phyloP scores from a whole-genome alignment of 2,113 vertebrate genomes.

The Tretioscincus oriximinensis region DNA sequence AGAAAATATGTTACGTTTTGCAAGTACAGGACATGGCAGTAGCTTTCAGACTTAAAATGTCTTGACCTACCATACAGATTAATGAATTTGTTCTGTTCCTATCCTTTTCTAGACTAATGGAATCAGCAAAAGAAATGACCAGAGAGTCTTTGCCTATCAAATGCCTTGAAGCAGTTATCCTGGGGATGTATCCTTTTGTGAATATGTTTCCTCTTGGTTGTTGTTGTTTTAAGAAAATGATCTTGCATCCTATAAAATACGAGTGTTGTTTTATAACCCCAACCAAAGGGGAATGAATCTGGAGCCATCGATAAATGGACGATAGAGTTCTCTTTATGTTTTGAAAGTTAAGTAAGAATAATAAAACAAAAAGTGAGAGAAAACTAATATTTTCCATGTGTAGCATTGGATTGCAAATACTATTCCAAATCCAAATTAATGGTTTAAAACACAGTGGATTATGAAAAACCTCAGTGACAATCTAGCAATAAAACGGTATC shows the following conservation, averaged over 20 bases:
- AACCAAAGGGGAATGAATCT: slow-evolving; percentile 41
- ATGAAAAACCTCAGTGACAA: no score
- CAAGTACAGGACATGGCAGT: background rate
- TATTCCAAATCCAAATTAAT: no score
- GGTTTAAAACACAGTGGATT: no score
- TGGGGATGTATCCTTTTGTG: slow-evolving; percentile 94
- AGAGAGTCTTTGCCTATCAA: slow-evolving; percentile 96
- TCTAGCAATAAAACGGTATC: no score
- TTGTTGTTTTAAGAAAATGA: background rate
- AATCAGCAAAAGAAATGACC: slow-evolving; percentile 94
- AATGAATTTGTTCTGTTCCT: slow-evolving; percentile 42
- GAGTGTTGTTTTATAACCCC: background rate
- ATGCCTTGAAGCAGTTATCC: slow-evolving; percentile 97
- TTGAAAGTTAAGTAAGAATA: background rate
- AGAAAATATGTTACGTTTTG: background rate
- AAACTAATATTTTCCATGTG: background rate
- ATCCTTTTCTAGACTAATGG: slow-evolving; percentile 85
- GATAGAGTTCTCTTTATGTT: background rate
- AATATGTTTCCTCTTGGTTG: background rate
- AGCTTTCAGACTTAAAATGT: background rate
- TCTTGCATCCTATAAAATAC: background rate
- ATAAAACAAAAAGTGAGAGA: background rate
- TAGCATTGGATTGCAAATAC: background rate
- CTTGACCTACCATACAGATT: background rate
- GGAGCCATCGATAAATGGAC: background rate